Evolutionary conservation across 2,888 invertebrate species (phyloP).

Genomic region (Diloba caeruleocephala): DNA sequence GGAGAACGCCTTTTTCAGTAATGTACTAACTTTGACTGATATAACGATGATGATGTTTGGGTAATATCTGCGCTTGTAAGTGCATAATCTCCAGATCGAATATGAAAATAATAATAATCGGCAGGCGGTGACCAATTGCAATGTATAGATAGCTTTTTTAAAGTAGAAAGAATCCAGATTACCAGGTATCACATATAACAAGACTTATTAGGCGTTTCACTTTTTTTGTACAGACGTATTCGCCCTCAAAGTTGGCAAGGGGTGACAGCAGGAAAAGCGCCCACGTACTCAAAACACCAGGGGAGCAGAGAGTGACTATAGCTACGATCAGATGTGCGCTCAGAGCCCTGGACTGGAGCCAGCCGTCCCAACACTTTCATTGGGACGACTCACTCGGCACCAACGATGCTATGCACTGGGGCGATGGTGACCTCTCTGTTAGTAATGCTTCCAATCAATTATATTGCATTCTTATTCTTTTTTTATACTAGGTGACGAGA

Average conservation of each 20-base stretch:
- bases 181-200: too few species aligned
- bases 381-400: constrained; percentile 87
- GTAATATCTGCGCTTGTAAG: too few species aligned
- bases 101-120: too few species aligned
- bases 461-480: background rate
- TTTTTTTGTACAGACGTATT: constrained; percentile 5
- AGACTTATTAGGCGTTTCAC: too few species aligned
- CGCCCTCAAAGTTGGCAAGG: constrained; percentile 59
- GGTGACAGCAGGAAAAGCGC: constrained; percentile 71
- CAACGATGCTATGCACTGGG: constrained; percentile 79
- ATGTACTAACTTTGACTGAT: too few species aligned
- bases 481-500: too few species aligned
- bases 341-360: constrained; percentile 86
- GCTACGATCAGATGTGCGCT: constrained; percentile 85
- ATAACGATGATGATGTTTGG: too few species aligned
- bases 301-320: constrained; percentile 74
- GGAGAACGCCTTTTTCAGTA: too few species aligned
- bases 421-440: constrained; percentile 81
- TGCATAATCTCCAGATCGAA: too few species aligned
- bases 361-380: constrained; percentile 85
- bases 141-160: too few species aligned
- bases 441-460: constrained; percentile 27
- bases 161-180: background rate
- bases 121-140: too few species aligned
- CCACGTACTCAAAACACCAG: constrained; percentile 50